Evolutionary conservation across 2,888 invertebrate genomes (phyloP).

Genomic region (Augochlorella aurata): DNA sequence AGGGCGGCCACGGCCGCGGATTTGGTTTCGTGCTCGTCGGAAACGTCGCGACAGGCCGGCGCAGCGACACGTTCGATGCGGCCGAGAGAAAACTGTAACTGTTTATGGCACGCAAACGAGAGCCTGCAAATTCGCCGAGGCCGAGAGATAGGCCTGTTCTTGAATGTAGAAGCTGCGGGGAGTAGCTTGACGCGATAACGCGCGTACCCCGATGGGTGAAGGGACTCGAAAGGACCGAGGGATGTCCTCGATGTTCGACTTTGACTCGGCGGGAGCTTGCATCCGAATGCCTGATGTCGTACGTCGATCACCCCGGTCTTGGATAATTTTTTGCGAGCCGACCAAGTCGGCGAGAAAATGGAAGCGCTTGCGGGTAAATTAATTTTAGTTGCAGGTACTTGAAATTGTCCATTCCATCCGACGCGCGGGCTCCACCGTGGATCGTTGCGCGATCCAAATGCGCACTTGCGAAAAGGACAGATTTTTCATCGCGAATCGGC

Average conservation of each 20-base stretch:
- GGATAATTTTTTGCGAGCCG: not conserved
- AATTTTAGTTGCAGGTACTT: constrained; percentile 48
- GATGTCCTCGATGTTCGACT: too few species aligned
- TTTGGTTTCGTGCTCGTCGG: too few species aligned
- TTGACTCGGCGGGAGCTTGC: too few species aligned
- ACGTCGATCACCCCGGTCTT: too few species aligned
- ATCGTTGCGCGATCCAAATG: not conserved
- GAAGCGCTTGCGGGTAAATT: not conserved
- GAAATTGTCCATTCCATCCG: constrained; percentile 52
- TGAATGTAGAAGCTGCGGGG: not conserved
- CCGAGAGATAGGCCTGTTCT: not conserved
- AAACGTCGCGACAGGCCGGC: too few species aligned
- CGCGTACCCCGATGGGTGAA: not conserved
- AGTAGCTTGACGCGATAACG: not conserved
- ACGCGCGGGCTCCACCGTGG: constrained; percentile 49
- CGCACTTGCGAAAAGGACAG: not conserved
- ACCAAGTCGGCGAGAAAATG: not conserved
- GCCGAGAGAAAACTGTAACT: too few species aligned
- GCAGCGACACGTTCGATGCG: too few species aligned
- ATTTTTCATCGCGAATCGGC: not conserved
- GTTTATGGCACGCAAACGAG: too few species aligned
- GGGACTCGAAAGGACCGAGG: too few species aligned
- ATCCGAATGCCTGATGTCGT: too few species aligned
- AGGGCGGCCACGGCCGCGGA: too few species aligned
- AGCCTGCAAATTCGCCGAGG: too few species aligned